These are phyloP conservation scores for Calameuta idolon DNA, from an alignment of 2,888 invertebrate species.

Conservation along the genomic window DNA sequence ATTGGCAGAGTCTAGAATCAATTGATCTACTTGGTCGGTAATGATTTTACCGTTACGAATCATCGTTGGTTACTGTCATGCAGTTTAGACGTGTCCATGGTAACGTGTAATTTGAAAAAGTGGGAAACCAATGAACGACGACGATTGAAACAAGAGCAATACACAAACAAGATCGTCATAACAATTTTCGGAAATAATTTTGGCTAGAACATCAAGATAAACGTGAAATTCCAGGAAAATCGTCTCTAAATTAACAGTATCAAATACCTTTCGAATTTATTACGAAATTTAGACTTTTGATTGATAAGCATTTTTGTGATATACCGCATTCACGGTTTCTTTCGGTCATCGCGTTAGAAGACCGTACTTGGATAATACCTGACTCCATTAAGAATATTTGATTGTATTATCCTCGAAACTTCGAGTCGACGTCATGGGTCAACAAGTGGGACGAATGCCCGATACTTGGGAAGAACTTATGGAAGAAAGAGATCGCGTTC, in stretches of 20 bases:
- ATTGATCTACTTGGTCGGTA: not conserved
- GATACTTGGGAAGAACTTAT: constrained; percentile 40
- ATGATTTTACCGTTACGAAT: not conserved
- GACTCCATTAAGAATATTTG: not conserved
- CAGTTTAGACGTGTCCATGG: not conserved
- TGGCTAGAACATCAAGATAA: not conserved
- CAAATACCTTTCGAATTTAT: not conserved
- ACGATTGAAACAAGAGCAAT: not conserved
- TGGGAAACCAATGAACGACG: not conserved
- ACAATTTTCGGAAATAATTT: not conserved
- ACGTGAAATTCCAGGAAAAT: not conserved
- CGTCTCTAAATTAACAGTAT: not conserved
- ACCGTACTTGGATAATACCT: not conserved
- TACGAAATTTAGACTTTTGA: not conserved
- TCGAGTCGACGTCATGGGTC: constrained; percentile 40
- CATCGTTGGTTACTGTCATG: not conserved
- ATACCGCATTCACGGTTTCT: not conserved
- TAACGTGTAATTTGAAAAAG: not conserved
- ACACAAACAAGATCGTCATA: not conserved
- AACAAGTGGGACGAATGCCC: constrained; percentile 45
- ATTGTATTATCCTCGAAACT: not conserved
- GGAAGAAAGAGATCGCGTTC: constrained; percentile 42
- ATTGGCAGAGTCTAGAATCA: not conserved
- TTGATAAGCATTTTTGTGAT: not conserved
- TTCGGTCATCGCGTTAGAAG: not conserved